Base-by-base conservation (phyloP, 2,113 vertebrate genomes). In the Patagioenas fasciata region DNA sequence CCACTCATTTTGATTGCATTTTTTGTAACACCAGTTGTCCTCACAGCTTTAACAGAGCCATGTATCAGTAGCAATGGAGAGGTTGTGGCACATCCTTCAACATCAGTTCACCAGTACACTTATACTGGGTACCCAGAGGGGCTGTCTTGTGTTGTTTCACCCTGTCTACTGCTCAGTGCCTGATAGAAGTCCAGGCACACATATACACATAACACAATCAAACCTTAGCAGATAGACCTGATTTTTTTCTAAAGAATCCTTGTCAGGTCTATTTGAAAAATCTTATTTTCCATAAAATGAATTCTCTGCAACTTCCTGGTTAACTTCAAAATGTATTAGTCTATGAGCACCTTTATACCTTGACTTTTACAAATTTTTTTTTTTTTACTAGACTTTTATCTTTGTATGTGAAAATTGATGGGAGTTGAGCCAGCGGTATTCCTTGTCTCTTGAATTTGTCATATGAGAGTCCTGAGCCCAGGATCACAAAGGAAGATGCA, bases 41-140 rank as follows among this genome's bases (percentile, higher is more conserved):
- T 65, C 1, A 0, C 20, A 44, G 25, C 32, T 88, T 66, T 66
- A 32, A 61, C 34, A 15, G 28, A 77, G 7, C 11, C n/a, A 34
- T 0, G 2, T 56, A 34, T 13, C 36, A n/a, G 65, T 25, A 53
- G 26, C 14, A 24, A 20, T 24, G 31, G 62, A 84, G 53, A 42
- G 11, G 28, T 18, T 47, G 40, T 15, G 25, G 15, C 34, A 72
- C 8, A 2, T 36, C 18, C 38, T 65, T 83, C 53, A 71, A 25
- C 23, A 53, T 16, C 0, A 0, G 13, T 44, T 75, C 70, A 42
- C 29, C 40, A 66, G 32, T 23, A 36, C 4, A 3, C 6, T 6
- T 72, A 7, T 44, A 16, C 6, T 80, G 36, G 36, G 6, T 60
- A 26, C 18, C 0, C 1, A 38, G 26, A 1, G 3, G 13, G n/a